Percentiles rank a stretch among this genome's conserved stretches.
These are phyloP conservation scores for Pachliopta kotzebuea DNA, from an alignment of 2,888 invertebrate species.

Conservation along the genomic window DNA sequence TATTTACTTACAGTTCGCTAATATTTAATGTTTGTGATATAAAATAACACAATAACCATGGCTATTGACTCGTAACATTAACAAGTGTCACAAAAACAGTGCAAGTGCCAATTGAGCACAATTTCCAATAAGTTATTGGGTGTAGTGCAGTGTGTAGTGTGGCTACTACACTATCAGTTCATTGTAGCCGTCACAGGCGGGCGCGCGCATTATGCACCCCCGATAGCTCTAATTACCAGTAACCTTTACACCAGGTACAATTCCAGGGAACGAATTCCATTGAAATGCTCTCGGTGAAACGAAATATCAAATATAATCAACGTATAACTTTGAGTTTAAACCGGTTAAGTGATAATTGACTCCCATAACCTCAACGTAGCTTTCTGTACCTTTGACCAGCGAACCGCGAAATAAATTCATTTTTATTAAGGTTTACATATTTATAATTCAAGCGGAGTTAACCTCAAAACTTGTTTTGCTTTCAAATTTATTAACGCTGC, in stretches of 20 bases:
- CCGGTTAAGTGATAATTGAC: conserved; percentile 22
- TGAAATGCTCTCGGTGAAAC: conserved; percentile 11
- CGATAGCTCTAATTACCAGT: conserved; percentile 34
- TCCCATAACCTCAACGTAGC: conserved; percentile 21
- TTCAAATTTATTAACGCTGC: neutral
- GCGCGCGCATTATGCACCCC: conserved; percentile 42
- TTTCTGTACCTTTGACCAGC: conserved; percentile 20
- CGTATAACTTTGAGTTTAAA: conserved; percentile 18
- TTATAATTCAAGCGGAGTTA: conserved; percentile 21
- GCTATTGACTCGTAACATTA: conserved; percentile 17
- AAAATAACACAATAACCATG: conserved; percentile 12
- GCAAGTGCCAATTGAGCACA: conserved; percentile 33
- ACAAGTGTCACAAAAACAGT: conserved; percentile 19
- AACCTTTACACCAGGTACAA: conserved; percentile 36
- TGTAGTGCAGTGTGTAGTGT: neutral
- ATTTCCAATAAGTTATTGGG: conserved; percentile 37
- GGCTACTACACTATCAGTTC: conserved; percentile 31
- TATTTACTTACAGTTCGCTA: neutral
- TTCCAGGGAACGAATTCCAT: conserved; percentile 31
- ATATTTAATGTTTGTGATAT: neutral
- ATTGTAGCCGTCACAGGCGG: conserved; percentile 35
- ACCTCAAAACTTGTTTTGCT: conserved; percentile 16
- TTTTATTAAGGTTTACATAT: conserved; percentile 24
- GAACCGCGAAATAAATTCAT: conserved; percentile 22
- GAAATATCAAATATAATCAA: conserved; percentile 18